Evolutionary conservation across 2,113 vertebrate genomes (phyloP).

Genomic region (Vanacampus margaritifer): DNA sequence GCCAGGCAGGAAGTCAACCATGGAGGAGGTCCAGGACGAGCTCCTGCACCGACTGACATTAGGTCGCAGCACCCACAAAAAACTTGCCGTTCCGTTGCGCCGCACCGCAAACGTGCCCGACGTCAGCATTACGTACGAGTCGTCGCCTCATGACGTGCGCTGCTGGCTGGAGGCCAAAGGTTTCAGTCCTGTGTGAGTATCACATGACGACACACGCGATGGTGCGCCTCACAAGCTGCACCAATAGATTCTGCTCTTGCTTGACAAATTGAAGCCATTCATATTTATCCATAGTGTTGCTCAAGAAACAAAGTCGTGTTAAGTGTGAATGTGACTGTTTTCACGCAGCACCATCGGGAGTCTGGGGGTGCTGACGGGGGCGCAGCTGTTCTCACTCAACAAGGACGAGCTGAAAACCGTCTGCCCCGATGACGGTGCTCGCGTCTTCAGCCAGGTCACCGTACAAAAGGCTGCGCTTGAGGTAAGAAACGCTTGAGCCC

Average conservation of each 20-base stretch:
- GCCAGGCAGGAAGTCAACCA: constrained; percentile 91
- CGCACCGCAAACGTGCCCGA: constrained; percentile 42
- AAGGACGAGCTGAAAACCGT: constrained; percentile 94
- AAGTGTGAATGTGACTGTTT: no score
- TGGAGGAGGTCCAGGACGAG: constrained; percentile 98
- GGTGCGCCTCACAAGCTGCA: no score
- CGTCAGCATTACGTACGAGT: constrained; percentile 83
- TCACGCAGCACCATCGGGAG: constrained; percentile 84
- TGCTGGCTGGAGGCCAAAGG: constrained; percentile 88
- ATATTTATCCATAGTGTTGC: no score
- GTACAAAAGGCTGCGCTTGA: constrained; percentile 93
- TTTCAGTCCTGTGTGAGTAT: constrained; percentile 88
- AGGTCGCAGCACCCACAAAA: constrained; percentile 87
- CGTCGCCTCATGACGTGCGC: constrained; percentile 80
- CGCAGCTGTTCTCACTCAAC: constrained; percentile 95
- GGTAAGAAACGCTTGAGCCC: no score
- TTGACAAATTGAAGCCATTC: no score
- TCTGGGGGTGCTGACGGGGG: constrained; percentile 90
- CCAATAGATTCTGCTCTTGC: no score
- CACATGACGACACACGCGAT: no score
- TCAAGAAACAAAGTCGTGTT: no score
- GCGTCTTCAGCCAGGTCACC: constrained; percentile 91
- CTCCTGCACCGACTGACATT: constrained; percentile 88
- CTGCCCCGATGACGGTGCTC: constrained; percentile 85
- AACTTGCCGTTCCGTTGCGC: constrained; percentile 77